A percentile compares a stretch with the other conserved stretches of the same genome.
These are phyloP conservation scores for Thereva nobilitata DNA, from an alignment of 2,888 invertebrate species.

Conservation along the genomic window DNA sequence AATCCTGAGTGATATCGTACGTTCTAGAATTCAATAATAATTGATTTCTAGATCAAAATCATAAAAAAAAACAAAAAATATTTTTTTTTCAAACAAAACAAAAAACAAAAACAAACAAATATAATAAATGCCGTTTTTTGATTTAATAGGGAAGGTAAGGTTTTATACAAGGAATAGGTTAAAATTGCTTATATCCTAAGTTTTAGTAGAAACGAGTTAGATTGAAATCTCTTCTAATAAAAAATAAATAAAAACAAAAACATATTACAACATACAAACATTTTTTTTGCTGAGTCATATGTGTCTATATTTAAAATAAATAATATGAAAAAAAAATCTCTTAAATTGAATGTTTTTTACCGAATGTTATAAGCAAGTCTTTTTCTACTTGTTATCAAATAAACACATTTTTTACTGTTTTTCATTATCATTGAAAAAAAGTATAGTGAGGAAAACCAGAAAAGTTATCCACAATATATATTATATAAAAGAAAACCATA, in stretches of 20 bases:
- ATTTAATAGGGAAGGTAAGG: constrained; percentile 18
- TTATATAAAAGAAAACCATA: no score
- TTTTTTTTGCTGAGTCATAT: no score
- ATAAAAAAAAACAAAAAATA: constrained; percentile 2
- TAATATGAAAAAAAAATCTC: constrained; percentile 16
- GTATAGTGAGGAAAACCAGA: no score
- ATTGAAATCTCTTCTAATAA: constrained; percentile 25
- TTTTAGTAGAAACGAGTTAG: constrained; percentile 30
- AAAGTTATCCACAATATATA: no score
- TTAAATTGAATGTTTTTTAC: constrained; percentile 37
- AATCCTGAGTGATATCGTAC: constrained; percentile 71
- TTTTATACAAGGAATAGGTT: constrained; percentile 34
- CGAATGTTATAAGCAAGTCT: constrained; percentile 33
- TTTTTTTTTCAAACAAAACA: no score
- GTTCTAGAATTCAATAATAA: constrained; percentile 42
- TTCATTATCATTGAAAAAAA: constrained; percentile 25
- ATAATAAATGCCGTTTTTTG: constrained; percentile 2
- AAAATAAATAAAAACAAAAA: neutral
- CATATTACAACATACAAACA: no score
- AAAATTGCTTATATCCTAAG: constrained; percentile 4
- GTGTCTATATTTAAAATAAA: no score
- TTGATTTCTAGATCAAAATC: constrained; percentile 36
- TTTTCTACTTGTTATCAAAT: constrained; percentile 38
- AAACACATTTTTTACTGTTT: constrained; percentile 34
- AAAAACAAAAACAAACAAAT: no score